Conservation (phyloP, 2,113 vertebrate genomes). For the Vulpes vulpes region DNA sequence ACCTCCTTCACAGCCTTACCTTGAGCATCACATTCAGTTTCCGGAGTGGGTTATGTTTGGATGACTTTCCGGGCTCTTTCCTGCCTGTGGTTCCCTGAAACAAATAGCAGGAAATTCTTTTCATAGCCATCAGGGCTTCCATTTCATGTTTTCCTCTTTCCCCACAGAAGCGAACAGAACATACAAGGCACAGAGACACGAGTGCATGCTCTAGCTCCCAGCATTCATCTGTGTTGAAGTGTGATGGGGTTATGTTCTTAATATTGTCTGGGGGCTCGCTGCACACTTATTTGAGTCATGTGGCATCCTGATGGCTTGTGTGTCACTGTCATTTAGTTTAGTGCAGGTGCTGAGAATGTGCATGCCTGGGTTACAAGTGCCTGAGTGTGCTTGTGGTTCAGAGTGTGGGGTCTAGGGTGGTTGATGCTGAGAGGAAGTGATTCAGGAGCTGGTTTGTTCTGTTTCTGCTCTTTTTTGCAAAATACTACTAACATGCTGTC, state of each 20-base stretch:
- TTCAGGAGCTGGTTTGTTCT: background rate
- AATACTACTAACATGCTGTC: background rate
- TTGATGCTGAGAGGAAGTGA: conserved; percentile 13
- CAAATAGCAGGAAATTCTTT: conserved; percentile 51
- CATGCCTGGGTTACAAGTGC: background rate
- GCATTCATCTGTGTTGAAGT: background rate
- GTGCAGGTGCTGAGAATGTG: background rate
- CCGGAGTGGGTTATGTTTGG: background rate
- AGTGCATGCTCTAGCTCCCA: background rate
- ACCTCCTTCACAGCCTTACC: background rate
- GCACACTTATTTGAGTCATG: background rate
- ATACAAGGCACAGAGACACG: background rate
- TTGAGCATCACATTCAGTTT: background rate
- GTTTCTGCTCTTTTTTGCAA: conserved; percentile 29
- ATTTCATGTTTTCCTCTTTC: conserved; percentile 21
- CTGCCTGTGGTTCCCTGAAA: background rate
- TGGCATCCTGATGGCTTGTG: background rate
- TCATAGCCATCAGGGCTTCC: background rate
- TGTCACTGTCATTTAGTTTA: background rate
- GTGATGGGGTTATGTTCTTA: background rate
- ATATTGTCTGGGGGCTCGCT: background rate
- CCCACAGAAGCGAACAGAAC: background rate
- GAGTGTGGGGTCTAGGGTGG: background rate
- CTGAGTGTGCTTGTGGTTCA: background rate
- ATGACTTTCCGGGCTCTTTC: conserved; percentile 11